Evolutionary conservation across 2,113 vertebrate species (phyloP).

Genomic region (Mellivora capensis): DNA sequence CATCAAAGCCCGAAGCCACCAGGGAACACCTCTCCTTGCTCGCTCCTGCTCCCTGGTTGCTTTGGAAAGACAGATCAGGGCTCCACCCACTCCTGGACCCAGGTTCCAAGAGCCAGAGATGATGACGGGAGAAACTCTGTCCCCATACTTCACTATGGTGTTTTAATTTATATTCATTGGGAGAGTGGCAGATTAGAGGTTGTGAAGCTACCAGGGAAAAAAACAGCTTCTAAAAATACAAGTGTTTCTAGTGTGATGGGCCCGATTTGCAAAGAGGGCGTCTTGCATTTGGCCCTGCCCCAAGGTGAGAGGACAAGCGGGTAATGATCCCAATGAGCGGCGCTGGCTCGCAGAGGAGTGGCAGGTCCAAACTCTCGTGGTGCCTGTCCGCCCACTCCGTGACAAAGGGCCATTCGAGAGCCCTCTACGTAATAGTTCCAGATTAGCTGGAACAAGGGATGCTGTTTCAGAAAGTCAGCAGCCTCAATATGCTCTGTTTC

Average conservation of each 20-base stretch:
- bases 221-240: conserved; percentile 78
- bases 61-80: conserved; percentile 32
- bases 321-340: background rate
- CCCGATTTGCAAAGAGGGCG: conserved; percentile 15
- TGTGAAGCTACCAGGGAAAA: conserved; percentile 72
- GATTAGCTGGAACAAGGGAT: background rate
- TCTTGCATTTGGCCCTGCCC: background rate
- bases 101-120: conserved; percentile 48
- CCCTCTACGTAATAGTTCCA: background rate
- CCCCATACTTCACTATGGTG: conserved; percentile 72
- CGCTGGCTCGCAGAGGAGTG: background rate
- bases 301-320: conserved; percentile 20
- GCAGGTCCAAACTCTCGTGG: background rate
- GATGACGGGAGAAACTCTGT: conserved; percentile 44
- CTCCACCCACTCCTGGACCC: conserved; percentile 33
- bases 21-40: background rate
- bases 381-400: background rate
- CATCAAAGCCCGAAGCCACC: background rate
- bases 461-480: background rate
- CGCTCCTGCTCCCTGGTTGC: background rate
- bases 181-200: conserved; percentile 66
- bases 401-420: background rate
- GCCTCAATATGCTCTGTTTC: background rate
- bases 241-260: conserved; percentile 39
- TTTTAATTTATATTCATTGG: conserved; percentile 76